phyloP scores from a whole-genome alignment of 2,888 invertebrate genomes.

The Drosophila nr. perissopoda region DNA sequence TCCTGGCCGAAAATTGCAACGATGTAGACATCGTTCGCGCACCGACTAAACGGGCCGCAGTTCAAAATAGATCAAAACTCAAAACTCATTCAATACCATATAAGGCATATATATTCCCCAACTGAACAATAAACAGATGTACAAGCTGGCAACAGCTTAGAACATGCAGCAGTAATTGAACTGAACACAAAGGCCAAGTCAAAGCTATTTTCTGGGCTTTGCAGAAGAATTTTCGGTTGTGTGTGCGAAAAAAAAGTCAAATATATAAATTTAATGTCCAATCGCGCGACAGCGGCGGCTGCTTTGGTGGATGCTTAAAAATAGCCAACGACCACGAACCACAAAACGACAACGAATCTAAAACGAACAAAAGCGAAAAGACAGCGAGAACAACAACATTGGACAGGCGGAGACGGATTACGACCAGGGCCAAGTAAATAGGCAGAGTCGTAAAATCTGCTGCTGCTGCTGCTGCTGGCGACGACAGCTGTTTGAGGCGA shows the following conservation, averaged over 20 bases:
- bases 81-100: conserved; percentile 5
- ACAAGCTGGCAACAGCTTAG: conserved; percentile 1
- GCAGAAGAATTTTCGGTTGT: conserved; percentile 43
- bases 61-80: conserved; percentile 20
- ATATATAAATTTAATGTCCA: conserved; percentile 77
- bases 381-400: conserved; percentile 25
- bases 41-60: conserved; percentile 28
- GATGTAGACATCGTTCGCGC: conserved; percentile 80
- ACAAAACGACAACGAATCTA: conserved; percentile 65
- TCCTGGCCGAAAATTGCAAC: conserved; percentile 84
- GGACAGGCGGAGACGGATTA: conserved; percentile 42
- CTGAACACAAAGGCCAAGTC: conserved; percentile 3
- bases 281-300: conserved; percentile 60
- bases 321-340: conserved; percentile 69
- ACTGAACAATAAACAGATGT: conserved; percentile 3
- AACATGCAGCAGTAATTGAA: conserved; percentile 3
- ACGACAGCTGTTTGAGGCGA: conserved; percentile 5
- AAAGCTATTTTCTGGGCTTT: conserved; percentile 34
- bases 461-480: conserved; percentile 33
- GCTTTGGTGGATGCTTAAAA: conserved; percentile 77
- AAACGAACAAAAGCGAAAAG: conserved; percentile 64
- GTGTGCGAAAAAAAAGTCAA: conserved; percentile 46
- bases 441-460: conserved; percentile 29
- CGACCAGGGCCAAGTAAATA: conserved; percentile 72
- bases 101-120: conserved; percentile 6